Base-by-base conservation (phyloP, 2,888 invertebrate genomes). In the Eupithecia centaureata region DNA sequence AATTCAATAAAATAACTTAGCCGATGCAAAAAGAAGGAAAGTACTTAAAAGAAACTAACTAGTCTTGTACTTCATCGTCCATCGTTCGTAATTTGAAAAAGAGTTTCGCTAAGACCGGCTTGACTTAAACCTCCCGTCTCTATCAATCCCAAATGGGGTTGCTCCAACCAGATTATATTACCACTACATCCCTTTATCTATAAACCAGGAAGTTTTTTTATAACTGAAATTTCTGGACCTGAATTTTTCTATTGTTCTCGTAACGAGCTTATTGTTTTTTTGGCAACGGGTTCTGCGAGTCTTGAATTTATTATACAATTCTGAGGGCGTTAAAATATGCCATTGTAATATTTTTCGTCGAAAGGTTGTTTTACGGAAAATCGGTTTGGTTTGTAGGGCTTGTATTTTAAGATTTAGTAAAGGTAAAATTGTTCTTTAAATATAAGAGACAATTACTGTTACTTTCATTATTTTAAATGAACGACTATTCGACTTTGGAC, bases 161-260 rank as follows among this genome's bases (percentile, higher is more conserved):
- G 71, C 70, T 70, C 70, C 65, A 58, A 68, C 68, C 69, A 61
- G 72, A 74, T 74, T 68, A 71, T 73, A 73, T 67, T 65, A 69
- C 66, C 66, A 70, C 71, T 71, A 74, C 68, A 71, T 68, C 67
- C 67, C 51, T 72, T 71, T 47, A 47, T 47, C 68, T 71, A 68
- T 72, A 71, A n/a, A 70, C 68, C 52, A 51, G 66, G 68, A 71
- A 68, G 65, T 73, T 74, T 74, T n/a, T 33, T 73, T 74, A 73
- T 68, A 67, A 73, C 70, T 72, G 70, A 70, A 73, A 70, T 70
- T 63, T 68, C 30, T 61, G 68, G 67, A 69, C 68, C 67, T 69
- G 67, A 70, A 65, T 68, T 69, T 66, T 67, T 71, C 70, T 59
- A 65, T 68, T 61, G 63, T 65, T 32, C 65, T 28, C 13, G 54